Percentiles rank a stretch among this genome's conserved stretches.
Evolutionary conservation across 2,888 invertebrate species (phyloP).

Genomic region (Caenorhabditis angaria): DNA sequence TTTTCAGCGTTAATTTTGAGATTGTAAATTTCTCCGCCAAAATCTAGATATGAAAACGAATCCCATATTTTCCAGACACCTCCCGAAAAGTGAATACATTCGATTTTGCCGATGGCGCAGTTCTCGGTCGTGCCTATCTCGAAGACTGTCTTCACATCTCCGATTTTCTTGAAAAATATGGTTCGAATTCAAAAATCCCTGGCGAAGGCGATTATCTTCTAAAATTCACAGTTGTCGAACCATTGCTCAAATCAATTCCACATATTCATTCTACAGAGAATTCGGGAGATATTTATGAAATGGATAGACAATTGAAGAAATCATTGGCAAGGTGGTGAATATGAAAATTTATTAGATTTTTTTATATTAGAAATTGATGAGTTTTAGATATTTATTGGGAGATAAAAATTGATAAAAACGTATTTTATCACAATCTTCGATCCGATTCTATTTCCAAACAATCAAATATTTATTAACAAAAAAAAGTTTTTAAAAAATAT

Average conservation of each 20-base stretch:
- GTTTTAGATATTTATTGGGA: no score
- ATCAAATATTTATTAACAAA: neutral
- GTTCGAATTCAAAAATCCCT: constrained; percentile 19
- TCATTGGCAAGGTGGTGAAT: constrained; percentile 22
- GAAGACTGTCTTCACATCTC: constrained; percentile 47
- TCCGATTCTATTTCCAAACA: no score
- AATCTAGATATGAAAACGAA: neutral
- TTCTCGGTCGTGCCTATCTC: constrained; percentile 55
- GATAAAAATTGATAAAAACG: no score
- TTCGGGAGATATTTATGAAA: constrained; percentile 46
- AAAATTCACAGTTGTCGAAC: constrained; percentile 48
- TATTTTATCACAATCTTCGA: no score
- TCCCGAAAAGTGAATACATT: constrained; percentile 24
- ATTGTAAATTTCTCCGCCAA: neutral
- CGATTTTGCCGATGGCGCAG: constrained; percentile 52
- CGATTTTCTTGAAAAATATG: constrained; percentile 51
- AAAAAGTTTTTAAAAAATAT: constrained; percentile 6
- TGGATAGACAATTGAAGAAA: constrained; percentile 51
- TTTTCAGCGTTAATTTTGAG: no score
- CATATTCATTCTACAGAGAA: constrained; percentile 56
- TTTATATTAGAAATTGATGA: no score
- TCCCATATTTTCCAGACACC: constrained; percentile 14
- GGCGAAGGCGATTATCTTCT: constrained; percentile 55
- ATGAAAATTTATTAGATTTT: no score
- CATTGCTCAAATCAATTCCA: constrained; percentile 52